Conservation (phyloP, 2,888 invertebrate genomes). For the Andrena chrysosceles region DNA sequence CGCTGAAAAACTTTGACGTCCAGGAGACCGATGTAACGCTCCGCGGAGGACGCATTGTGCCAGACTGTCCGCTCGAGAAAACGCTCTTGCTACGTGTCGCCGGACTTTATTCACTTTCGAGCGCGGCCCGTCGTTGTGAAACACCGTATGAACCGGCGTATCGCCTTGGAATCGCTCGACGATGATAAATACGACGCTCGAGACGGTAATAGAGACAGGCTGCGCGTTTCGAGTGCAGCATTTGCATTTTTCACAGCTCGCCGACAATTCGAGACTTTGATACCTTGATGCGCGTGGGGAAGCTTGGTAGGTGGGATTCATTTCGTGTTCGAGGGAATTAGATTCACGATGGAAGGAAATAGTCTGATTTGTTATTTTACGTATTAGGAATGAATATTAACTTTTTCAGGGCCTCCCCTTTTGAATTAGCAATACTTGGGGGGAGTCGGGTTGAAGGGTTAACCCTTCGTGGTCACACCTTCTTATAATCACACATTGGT, state of each 20-base stretch:
- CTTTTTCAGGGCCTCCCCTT: no score
- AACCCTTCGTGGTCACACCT: no score
- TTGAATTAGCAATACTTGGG: no score
- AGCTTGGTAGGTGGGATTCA: conserved; percentile 13
- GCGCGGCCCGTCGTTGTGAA: not conserved
- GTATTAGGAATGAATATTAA: no score
- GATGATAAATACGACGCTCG: conserved; percentile 15
- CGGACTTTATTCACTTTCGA: conserved; percentile 12
- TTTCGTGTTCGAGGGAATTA: not conserved
- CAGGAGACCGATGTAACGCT: conserved; percentile 29
- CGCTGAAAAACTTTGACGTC: conserved; percentile 26
- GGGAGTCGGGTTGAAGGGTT: no score
- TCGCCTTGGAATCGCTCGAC: not conserved
- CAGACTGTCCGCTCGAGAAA: conserved; percentile 1
- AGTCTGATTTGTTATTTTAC: not conserved
- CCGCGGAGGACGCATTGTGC: conserved; percentile 9
- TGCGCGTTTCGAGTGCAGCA: not conserved
- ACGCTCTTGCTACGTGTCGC: conserved; percentile 13
- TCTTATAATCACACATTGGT: no score
- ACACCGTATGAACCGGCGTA: conserved; percentile 19
- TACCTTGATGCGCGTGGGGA: conserved; percentile 15
- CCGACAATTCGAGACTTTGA: conserved; percentile 13
- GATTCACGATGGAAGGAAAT: not conserved
- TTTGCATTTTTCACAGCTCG: conserved; percentile 15
- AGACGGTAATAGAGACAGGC: conserved; percentile 4